Evolutionary conservation across 1,140 invertebrate genomes (phyloP).

Genomic region (Drosophila subobscura): DNA sequence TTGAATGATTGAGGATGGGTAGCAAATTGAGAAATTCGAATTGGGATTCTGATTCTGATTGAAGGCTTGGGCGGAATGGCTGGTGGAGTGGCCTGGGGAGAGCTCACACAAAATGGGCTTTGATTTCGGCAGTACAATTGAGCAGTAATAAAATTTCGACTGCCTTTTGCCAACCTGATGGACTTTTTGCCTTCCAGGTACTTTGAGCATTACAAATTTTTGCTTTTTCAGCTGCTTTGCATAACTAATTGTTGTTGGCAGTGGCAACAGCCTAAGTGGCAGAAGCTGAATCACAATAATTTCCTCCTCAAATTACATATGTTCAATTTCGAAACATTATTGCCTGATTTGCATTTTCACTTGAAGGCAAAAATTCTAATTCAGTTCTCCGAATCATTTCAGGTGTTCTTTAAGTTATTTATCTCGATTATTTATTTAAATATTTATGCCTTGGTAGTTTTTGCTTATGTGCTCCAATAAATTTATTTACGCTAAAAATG

Average conservation of each 20-base stretch:
- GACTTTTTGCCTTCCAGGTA: constrained; percentile 34
- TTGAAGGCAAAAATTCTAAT: constrained; percentile 20
- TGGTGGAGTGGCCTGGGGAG: constrained; percentile 1
- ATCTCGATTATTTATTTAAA: constrained; percentile 28
- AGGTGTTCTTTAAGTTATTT: constrained; percentile 25
- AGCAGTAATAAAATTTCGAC: constrained; percentile 65
- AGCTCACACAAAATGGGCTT: constrained; percentile 53
- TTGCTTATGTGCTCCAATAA: not conserved
- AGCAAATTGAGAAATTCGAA: constrained; percentile 49
- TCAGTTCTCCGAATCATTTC: constrained; percentile 22
- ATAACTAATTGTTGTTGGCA: constrained; percentile 50
- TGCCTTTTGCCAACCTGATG: constrained; percentile 32
- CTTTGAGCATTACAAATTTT: constrained; percentile 2
- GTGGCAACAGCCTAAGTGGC: not conserved
- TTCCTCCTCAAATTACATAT: constrained; percentile 26
- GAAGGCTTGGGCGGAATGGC: constrained; percentile 11
- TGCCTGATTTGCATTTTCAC: constrained; percentile 56
- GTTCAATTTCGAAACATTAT: constrained; percentile 29
- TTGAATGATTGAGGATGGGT: constrained; percentile 54
- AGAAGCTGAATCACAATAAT: not conserved
- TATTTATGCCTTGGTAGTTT: constrained; percentile 13
- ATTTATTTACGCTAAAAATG: not conserved
- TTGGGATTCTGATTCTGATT: constrained; percentile 37
- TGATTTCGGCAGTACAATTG: constrained; percentile 67
- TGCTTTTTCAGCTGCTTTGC: constrained; percentile 33